Evolutionary conservation across 2,797 vertebrate species (phyloP).

Genomic region (Anomalospiza imberbis): DNA sequence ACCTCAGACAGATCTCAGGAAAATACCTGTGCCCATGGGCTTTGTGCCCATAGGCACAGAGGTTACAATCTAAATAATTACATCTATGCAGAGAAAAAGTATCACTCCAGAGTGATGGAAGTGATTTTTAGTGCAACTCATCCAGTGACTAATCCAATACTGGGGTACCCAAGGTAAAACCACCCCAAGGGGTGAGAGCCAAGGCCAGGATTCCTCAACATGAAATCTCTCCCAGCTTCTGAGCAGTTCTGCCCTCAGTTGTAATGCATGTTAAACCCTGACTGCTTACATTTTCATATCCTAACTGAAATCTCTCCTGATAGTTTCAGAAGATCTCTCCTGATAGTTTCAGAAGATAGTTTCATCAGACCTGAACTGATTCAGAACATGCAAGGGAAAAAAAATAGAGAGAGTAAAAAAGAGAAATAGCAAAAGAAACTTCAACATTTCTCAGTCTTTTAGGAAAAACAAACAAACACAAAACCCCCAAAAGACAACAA

Average conservation of each 20-base stretch:
- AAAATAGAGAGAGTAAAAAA: accelerated
- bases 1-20: not conserved
- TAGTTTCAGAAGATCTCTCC: not conserved
- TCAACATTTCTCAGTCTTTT: not conserved
- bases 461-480: not conserved
- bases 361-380: not conserved
- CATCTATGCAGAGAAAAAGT: not conserved
- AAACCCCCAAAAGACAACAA: not conserved
- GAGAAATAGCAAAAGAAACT: not conserved
- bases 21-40: too few relatives aligned
- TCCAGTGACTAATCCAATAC: not conserved
- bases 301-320: not conserved
- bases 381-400: not conserved
- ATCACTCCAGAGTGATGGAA: not conserved
- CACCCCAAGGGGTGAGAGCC: not conserved
- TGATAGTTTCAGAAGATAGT: not conserved
- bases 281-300: not conserved
- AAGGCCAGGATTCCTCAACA: not conserved
- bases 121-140: not conserved
- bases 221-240: not conserved
- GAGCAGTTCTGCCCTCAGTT: not conserved
- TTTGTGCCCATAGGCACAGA: not conserved
- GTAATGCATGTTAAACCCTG: not conserved
- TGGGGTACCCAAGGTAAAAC: not conserved
- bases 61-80: not conserved